Conservation (phyloP, 2,888 invertebrate genomes). For the Drosophila nr. medialis region DNA sequence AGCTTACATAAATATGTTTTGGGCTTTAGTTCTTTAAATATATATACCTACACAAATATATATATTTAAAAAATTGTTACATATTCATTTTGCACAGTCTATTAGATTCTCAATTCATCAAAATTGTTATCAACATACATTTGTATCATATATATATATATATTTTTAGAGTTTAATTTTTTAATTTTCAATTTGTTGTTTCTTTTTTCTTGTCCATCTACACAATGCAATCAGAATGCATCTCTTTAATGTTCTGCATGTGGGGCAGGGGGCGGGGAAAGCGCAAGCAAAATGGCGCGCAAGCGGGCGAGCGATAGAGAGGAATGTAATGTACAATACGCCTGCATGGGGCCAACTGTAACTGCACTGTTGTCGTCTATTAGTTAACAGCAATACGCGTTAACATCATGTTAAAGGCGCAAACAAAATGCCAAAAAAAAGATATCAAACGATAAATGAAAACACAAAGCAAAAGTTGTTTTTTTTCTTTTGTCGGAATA, state of each 20-base stretch:
- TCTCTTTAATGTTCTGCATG: slow-evolving; percentile 16
- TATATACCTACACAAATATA: slow-evolving; percentile 61
- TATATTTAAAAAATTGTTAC: slow-evolving; percentile 61
- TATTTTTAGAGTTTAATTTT: slow-evolving; percentile 26
- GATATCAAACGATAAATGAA: slow-evolving; percentile 33
- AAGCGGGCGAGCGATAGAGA: neutral
- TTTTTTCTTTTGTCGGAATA: slow-evolving; percentile 61
- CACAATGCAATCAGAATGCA: slow-evolving; percentile 31
- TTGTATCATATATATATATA: slow-evolving; percentile 45
- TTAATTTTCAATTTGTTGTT: slow-evolving; percentile 12
- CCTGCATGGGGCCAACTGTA: slow-evolving; percentile 20
- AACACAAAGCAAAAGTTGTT: slow-evolving; percentile 50
- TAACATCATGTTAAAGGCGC: slow-evolving; percentile 35
- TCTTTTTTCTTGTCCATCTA: neutral
- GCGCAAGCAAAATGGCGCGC: neutral
- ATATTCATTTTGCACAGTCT: slow-evolving; percentile 75
- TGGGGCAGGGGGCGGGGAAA: neutral
- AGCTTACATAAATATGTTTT: slow-evolving; percentile 54
- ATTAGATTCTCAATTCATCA: slow-evolving; percentile 80
- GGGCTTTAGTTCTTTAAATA: slow-evolving; percentile 56
- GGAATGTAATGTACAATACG: slow-evolving; percentile 14
- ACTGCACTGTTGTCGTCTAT: slow-evolving; percentile 5
- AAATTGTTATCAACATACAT: slow-evolving; percentile 78
- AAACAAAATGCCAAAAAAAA: slow-evolving; percentile 32
- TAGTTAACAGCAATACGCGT: slow-evolving; percentile 26